These are phyloP conservation scores for Aspidoscelis tigris DNA, from an alignment of 2,113 vertebrate species.

Conservation along the genomic window DNA sequence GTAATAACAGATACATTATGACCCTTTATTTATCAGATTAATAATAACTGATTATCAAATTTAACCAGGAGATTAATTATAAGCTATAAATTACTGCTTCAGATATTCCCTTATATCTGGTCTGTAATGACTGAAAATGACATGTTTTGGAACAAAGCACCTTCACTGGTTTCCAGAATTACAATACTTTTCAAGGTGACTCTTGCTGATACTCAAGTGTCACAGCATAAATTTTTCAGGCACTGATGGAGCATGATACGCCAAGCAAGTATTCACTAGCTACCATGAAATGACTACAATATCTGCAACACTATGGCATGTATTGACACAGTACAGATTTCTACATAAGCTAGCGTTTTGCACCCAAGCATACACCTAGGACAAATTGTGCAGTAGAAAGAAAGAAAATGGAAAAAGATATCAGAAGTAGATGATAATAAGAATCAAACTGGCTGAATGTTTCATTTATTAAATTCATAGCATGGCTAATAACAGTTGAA, in stretches of 20 bases:
- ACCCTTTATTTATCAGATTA: not conserved
- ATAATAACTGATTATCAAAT: not conserved
- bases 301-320: not conserved
- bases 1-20: not conserved
- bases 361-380: not conserved
- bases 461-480: no score
- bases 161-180: not conserved
- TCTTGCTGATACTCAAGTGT: constrained; percentile 39
- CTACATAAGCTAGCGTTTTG: not conserved
- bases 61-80: not conserved
- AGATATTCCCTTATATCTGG: not conserved
- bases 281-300: constrained; percentile 23
- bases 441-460: not conserved
- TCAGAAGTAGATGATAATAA: not conserved
- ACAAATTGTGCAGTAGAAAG: not conserved
- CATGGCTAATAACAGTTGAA: no score
- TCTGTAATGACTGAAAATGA: not conserved
- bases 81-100: not conserved
- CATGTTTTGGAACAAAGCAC: not conserved
- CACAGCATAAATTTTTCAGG: constrained; percentile 61
- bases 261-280: constrained; percentile 48
- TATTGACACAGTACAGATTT: not conserved
- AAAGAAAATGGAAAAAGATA: not conserved
- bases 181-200: constrained; percentile 38
- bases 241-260: constrained; percentile 47